A percentile compares a stretch with the other conserved stretches of the same genome.
Conservation (phyloP, 2,888 invertebrate species). For the Rosalia funebris region DNA sequence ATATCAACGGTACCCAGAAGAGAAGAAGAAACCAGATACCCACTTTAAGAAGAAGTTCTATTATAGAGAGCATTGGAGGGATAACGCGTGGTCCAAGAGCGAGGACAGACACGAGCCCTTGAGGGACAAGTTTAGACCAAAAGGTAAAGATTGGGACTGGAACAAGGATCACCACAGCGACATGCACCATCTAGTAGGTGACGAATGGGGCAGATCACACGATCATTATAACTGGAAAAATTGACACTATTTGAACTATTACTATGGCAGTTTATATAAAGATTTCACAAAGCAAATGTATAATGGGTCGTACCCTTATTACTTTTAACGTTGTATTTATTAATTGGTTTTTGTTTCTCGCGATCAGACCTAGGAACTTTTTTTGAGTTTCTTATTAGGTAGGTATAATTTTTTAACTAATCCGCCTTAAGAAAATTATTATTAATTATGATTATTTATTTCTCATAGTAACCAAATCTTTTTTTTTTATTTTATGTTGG, state of each 20-base stretch:
- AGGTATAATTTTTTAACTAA: not conserved
- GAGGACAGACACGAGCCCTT: slow-evolving; percentile 51
- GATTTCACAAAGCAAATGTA: slow-evolving; percentile 56
- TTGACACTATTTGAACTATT: slow-evolving; percentile 53
- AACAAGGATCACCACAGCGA: slow-evolving; percentile 58
- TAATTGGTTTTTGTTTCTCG: not conserved
- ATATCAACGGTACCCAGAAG: slow-evolving; percentile 69
- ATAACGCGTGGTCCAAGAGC: slow-evolving; percentile 58
- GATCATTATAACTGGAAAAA: slow-evolving; percentile 58
- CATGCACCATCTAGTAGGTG: slow-evolving; percentile 39
- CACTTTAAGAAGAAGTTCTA: slow-evolving; percentile 87
- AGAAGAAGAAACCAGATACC: slow-evolving; percentile 66
- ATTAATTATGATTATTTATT: slow-evolving; percentile 1
- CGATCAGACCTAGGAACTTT: slow-evolving; percentile 8
- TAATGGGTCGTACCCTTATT: slow-evolving; percentile 41
- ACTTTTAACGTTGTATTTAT: slow-evolving; percentile 45
- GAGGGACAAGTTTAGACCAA: slow-evolving; percentile 75
- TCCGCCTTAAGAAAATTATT: not conserved
- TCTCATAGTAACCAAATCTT: not conserved
- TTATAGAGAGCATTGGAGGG: slow-evolving; percentile 76
- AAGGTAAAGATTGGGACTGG: slow-evolving; percentile 81
- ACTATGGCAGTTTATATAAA: slow-evolving; percentile 41
- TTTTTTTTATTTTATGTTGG: slow-evolving; percentile 10
- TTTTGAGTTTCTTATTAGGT: not conserved
- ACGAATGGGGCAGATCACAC: slow-evolving; percentile 55